Base-by-base conservation (phyloP, 2,888 invertebrate genomes). In the Tetranychus truncatus region DNA sequence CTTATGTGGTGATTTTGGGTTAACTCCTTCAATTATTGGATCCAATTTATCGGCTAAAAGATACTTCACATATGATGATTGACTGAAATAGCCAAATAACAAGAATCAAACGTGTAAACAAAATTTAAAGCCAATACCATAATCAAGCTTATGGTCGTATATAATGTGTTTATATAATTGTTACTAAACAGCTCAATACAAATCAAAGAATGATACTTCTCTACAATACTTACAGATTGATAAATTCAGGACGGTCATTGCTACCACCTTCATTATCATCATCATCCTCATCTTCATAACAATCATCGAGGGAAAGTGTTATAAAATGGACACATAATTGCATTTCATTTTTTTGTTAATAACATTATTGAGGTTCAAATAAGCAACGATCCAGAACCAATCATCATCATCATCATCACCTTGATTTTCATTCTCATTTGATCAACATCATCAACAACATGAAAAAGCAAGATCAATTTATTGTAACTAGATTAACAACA, bases 21-120 rank as follows among this genome's bases (percentile, higher is more conserved):
- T 85, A 86, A 91, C 80, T 89, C 91, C 73, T 72, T 55, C 7
- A 15, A 55, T 34, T 34, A 34, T 34, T 34, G 4, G 34, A 34
- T 34, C 34, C 34, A 34, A 34, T 34, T 34, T 34, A 34, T 34
- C 34, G 34, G 34, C 5, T 4, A 34, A 34, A 34, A 34, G 34
- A 34, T 34, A 34, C 34, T 34, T 34, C 34, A 34, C 34, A 34
- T 3, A 34, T 34, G 34, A 34, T 34, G 34, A 3, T 34, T 34
- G 34, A 34, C 4, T 34, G 34, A 34, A 34, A 34, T 34, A 34
- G 34, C 34, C 34, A 34, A 34, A 34, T 34, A 34, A 34, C 34
- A 34, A 34, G 34, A 34, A 34, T 34, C 34, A 34, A 34, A 34
- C 34, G 34, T 34, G 4, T 34, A 34, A 34, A 34, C 34, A 34